Base-by-base conservation (phyloP, 2,888 invertebrate species). In the Latrodectus hesperus region DNA sequence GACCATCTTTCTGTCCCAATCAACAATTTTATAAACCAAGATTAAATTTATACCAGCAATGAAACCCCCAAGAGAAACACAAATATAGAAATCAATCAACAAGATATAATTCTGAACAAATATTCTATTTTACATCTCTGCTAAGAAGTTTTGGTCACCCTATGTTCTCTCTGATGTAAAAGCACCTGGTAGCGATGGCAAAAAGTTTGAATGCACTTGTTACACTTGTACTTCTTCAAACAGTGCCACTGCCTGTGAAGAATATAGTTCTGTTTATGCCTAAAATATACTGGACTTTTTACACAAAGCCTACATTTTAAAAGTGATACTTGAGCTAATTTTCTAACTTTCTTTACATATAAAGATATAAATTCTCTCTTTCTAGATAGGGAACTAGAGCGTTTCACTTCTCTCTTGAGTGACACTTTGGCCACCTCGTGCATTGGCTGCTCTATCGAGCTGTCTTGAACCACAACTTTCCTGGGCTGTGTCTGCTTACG, bases 121-220 rank as follows among this genome's bases (percentile, higher is more conserved):
- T 22, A 22, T 64, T 60, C 22, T 64, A 75, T 75, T 60, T 60
- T 55, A 53, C 60, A 77, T 77, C 53, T 80, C 53, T 85, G 86
- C 81, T 87, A 87, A 87, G 86, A 87, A 49, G 81, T 65, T 60
- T 81, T 67, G 71, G 81, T 82, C 76, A 77, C 55, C 51, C 26
- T 81, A 65, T 88, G 88, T 88, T 88, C 88, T 88, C 81, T 88
- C 81, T 85, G 76, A 81, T 89, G 89, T 81, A 89, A 70, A 84
- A 87, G 83, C 80, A 89, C 80, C 89, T 89, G 89, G 68, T 89
- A 89, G 72, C 87, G 86, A 87, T 89, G 86, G 79, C 83, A 53
- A 64, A 87, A 89, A 74, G 82, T 86, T 77, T 76, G 83, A 80
- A 83, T 87, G 83, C 89, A 89, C 82, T 87, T 86, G 49, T 79